These are phyloP conservation scores for Euleptes europaea DNA, from an alignment of 2,113 vertebrate species.

Conservation along the genomic window DNA sequence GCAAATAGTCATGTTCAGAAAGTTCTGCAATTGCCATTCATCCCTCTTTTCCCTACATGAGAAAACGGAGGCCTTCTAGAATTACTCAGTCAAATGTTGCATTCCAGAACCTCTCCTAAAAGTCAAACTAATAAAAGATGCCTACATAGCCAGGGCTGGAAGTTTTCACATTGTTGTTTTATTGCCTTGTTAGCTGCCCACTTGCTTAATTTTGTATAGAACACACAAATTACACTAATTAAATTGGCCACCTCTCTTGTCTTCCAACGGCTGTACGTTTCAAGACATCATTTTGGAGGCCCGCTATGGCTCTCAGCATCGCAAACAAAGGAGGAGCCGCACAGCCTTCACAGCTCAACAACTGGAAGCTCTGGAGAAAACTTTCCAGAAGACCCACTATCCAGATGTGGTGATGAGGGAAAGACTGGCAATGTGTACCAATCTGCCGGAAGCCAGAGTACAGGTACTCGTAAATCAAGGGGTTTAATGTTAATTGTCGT, in stretches of 20 bases:
- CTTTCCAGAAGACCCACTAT: slow-evolving; percentile 99
- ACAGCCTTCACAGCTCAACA: slow-evolving; percentile 98
- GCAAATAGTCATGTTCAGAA: background rate
- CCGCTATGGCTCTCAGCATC: slow-evolving; percentile 98
- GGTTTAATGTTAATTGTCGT: background rate
- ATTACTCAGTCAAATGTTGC: no score
- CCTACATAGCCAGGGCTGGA: background rate
- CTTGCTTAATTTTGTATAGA: background rate
- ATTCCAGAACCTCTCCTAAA: background rate
- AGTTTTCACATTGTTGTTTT: background rate
- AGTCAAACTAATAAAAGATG: background rate
- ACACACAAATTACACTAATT: slow-evolving; percentile 82
- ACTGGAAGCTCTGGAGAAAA: slow-evolving; percentile 97
- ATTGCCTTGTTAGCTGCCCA: background rate
- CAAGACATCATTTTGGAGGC: slow-evolving; percentile 99
- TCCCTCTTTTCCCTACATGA: background rate
- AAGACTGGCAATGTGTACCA: slow-evolving; percentile 98
- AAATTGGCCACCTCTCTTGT: slow-evolving; percentile 88
- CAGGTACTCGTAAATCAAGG: slow-evolving; percentile 78
- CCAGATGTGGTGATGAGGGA: slow-evolving; percentile 99
- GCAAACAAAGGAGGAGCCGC: slow-evolving; percentile 96
- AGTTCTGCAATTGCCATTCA: background rate
- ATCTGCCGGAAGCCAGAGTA: slow-evolving; percentile 95
- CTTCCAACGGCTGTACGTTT: slow-evolving; percentile 97
- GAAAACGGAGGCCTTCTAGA: background rate